phyloP scores from a whole-genome alignment of 2,797 vertebrate genomes.

The Melanotaenia boesemani region DNA sequence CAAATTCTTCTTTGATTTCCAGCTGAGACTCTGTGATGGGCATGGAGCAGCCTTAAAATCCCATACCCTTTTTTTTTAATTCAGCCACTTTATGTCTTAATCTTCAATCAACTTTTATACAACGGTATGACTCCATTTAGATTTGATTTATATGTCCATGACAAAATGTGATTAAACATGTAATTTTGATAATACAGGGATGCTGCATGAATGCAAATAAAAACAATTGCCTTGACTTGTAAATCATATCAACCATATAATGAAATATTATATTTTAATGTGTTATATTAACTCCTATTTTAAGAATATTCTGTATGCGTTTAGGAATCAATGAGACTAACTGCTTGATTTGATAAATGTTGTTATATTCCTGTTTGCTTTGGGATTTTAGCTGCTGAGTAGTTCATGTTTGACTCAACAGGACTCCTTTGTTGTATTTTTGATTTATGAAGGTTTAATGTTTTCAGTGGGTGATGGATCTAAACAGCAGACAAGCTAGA shows the following conservation, averaged over 20 bases:
- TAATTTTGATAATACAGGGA: neutral
- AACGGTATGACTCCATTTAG: neutral
- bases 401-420: neutral
- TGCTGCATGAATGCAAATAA: neutral
- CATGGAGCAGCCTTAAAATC: neutral
- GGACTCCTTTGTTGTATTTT: neutral
- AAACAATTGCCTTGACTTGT: neutral
- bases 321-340: neutral
- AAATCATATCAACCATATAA: neutral
- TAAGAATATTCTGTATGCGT: neutral
- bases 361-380: neutral
- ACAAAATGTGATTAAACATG: neutral
- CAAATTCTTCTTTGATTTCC: neutral
- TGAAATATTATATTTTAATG: neutral
- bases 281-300: neutral
- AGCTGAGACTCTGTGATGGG: neutral
- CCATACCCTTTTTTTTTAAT: neutral
- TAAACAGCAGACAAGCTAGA: neutral
- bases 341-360: neutral
- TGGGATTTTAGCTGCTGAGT: neutral
- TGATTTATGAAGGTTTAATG: neutral
- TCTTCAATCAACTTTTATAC: neutral
- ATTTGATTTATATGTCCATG: neutral
- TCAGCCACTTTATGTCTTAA: neutral
- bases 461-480: neutral